phyloP scores from a whole-genome alignment of 2,888 invertebrate genomes.

The Pollenia griseotomentosa region DNA sequence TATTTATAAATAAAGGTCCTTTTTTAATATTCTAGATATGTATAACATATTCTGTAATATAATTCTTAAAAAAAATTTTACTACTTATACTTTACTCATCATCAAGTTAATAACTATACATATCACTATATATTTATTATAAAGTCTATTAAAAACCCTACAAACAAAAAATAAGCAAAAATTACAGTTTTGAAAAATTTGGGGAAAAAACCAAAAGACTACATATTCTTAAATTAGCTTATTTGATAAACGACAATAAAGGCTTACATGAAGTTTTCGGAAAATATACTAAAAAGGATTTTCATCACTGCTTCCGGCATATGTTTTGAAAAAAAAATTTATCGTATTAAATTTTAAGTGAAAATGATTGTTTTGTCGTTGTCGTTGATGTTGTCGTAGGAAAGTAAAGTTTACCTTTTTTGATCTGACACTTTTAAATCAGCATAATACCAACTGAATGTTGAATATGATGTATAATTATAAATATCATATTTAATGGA shows the following conservation, averaged over 20 bases:
- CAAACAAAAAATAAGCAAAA: slow-evolving; percentile 11
- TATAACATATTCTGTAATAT: slow-evolving; percentile 59
- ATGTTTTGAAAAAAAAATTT: too few relatives aligned
- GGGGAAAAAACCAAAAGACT: slow-evolving; percentile 46
- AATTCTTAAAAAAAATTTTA: slow-evolving; percentile 9
- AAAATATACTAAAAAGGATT: too few relatives aligned
- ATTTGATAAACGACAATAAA: too few relatives aligned
- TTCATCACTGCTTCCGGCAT: too few relatives aligned
- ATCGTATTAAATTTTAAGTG: too few relatives aligned
- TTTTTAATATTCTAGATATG: slow-evolving; percentile 57
- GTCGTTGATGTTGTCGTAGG: neutral
- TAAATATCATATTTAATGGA: slow-evolving; percentile 91
- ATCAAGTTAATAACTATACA: slow-evolving; percentile 60
- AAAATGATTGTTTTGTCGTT: too few relatives aligned
- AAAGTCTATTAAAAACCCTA: slow-evolving; percentile 59
- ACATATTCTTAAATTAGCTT: slow-evolving; percentile 37
- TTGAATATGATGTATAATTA: slow-evolving; percentile 88
- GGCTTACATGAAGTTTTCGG: too few relatives aligned
- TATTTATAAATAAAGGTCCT: slow-evolving; percentile 9
- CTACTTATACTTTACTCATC: slow-evolving; percentile 42
- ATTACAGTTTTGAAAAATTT: slow-evolving; percentile 17
- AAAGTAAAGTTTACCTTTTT: slow-evolving; percentile 81
- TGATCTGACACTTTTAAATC: slow-evolving; percentile 86
- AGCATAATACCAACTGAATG: slow-evolving; percentile 93
- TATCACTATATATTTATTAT: slow-evolving; percentile 65